Conservation (phyloP, 2,113 vertebrate species). For the Pygoscelis antarcticus region DNA sequence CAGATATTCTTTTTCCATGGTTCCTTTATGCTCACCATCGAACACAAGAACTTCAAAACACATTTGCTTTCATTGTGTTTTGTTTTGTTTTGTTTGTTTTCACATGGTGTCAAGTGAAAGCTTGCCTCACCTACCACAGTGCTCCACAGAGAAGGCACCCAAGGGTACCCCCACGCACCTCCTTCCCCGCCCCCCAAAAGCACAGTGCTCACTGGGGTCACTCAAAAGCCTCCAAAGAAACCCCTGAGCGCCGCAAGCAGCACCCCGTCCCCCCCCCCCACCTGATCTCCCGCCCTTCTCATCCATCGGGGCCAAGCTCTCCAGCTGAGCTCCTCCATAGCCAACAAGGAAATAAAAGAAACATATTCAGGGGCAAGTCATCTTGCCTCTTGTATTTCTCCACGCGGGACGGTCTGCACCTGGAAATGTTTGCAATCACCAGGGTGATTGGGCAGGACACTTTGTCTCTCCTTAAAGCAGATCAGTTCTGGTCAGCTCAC, state of each 20-base stretch:
- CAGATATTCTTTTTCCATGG: not conserved
- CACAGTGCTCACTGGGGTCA: fast-evolving
- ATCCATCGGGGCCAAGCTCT: not conserved
- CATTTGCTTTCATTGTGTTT: not conserved
- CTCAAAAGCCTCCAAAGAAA: not conserved
- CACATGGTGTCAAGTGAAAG: not conserved
- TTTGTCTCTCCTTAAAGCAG: not conserved
- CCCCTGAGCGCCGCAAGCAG: not conserved
- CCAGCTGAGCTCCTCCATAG: not conserved
- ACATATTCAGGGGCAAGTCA: not conserved
- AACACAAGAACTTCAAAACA: not conserved
- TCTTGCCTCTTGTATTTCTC: not conserved
- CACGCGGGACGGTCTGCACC: not conserved
- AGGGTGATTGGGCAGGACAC: not conserved
- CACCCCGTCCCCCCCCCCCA: not conserved
- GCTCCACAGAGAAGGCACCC: not conserved
- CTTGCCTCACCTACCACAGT: not conserved
- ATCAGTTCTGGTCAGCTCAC: not conserved
- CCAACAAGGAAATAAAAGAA: not conserved
- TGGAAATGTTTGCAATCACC: not conserved
- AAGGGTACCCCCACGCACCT: not conserved
- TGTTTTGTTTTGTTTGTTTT: not conserved
- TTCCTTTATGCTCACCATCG: not conserved
- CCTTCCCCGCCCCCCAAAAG: not conserved
- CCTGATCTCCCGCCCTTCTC: not conserved